Percentiles rank a stretch among this genome's conserved stretches.
Evolutionary conservation across 2,113 vertebrate species (phyloP).

Genomic region (Naja naja): DNA sequence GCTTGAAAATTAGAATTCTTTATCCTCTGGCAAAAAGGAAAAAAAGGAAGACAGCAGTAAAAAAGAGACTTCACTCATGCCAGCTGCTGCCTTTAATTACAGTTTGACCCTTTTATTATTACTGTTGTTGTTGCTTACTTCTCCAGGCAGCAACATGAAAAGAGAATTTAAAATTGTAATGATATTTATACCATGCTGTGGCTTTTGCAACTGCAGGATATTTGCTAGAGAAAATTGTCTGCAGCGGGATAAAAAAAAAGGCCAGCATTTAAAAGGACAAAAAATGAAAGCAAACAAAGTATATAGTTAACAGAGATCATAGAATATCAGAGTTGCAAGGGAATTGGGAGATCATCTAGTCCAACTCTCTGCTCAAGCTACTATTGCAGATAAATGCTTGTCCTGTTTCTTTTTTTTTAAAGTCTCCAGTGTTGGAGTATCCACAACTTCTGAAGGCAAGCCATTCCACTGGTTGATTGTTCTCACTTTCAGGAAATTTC

Average conservation of each 20-base stretch:
- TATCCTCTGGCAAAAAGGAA: conserved; percentile 82
- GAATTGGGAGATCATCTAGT: no score
- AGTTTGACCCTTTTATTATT: conserved; percentile 75
- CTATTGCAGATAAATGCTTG: no score
- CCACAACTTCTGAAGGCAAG: no score
- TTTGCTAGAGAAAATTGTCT: not conserved
- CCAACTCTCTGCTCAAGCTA: no score
- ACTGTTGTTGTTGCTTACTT: conserved; percentile 10
- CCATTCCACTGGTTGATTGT: no score
- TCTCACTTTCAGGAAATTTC: no score
- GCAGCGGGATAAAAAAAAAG: not conserved
- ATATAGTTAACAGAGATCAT: not conserved
- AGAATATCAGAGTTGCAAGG: not conserved
- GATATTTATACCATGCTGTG: not conserved
- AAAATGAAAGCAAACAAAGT: not conserved
- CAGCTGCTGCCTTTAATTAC: conserved; percentile 78
- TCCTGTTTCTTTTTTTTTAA: no score
- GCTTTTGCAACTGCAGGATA: not conserved
- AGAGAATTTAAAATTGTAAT: not conserved
- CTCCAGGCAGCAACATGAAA: conserved; percentile 38
- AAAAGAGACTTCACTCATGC: conserved; percentile 75
- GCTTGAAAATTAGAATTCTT: conserved; percentile 95
- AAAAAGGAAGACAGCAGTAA: not conserved
- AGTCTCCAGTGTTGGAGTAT: no score
- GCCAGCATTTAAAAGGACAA: not conserved